These are phyloP conservation scores for Lasaia peninsularis DNA, from an alignment of 1,140 invertebrate species.

Conservation along the genomic window DNA sequence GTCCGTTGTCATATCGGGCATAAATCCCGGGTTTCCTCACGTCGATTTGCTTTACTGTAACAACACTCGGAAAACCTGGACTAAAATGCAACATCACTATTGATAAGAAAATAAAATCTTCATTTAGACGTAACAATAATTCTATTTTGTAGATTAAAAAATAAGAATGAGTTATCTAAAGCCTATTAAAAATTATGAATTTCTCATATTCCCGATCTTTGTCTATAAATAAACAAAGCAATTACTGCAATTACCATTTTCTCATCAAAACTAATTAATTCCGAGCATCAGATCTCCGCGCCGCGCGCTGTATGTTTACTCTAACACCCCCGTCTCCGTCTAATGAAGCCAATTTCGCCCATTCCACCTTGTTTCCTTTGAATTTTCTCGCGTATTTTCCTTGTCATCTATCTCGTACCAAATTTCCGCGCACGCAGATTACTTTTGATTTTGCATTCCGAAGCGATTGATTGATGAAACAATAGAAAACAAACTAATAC, in stretches of 20 bases:
- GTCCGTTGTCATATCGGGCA: no score
- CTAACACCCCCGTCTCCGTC: constrained; percentile 42
- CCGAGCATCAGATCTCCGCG: constrained; percentile 10
- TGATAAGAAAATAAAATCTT: no score
- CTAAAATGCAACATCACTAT: no score
- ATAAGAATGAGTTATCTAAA: no score
- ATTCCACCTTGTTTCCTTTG: constrained; percentile 68
- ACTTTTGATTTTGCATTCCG: constrained; percentile 70
- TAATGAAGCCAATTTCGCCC: constrained; percentile 75
- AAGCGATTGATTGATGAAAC: constrained; percentile 60
- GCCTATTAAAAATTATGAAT: no score
- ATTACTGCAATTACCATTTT: constrained; percentile 14
- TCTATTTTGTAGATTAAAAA: no score
- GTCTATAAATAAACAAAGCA: constrained; percentile 11
- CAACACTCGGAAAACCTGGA: no score
- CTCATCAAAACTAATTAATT: constrained; percentile 23
- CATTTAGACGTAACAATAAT: no score
- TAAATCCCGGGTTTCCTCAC: no score
- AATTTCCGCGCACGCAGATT: constrained; percentile 65
- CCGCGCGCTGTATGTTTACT: constrained; percentile 16
- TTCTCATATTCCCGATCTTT: background rate
- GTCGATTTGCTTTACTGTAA: no score
- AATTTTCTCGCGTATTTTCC: constrained; percentile 73
- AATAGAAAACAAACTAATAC: constrained; percentile 25
- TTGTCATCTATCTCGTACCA: constrained; percentile 70